Percentiles rank a stretch among this genome's conserved stretches.
These are phyloP conservation scores for Linyphia triangularis DNA, from an alignment of 2,888 invertebrate species.

Conservation along the genomic window DNA sequence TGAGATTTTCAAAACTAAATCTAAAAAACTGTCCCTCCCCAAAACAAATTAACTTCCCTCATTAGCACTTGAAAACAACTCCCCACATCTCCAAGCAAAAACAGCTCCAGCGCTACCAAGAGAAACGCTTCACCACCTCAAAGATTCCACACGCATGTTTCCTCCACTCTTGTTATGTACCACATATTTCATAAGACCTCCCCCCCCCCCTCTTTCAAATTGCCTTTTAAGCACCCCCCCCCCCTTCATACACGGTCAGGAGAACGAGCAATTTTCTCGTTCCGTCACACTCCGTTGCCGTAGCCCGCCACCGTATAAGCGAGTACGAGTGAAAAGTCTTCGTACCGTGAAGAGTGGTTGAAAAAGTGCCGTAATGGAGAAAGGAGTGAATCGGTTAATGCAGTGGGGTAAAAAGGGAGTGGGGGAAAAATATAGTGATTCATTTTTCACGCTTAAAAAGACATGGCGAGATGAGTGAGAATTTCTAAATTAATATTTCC, in stretches of 20 bases:
- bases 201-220: slow-evolving; percentile 53
- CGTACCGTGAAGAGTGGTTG: slow-evolving; percentile 16
- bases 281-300: slow-evolving; percentile 44
- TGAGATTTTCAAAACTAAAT: too few species aligned
- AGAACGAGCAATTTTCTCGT: slow-evolving; percentile 64
- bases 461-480: background rate
- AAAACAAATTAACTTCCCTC: background rate
- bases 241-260: background rate
- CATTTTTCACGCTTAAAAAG: slow-evolving; percentile 60
- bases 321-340: slow-evolving; percentile 39
- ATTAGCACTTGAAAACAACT: background rate
- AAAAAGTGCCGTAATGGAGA: slow-evolving; percentile 4
- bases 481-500: slow-evolving; percentile 67
- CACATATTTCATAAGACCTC: slow-evolving; percentile 33
- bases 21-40: too few species aligned
- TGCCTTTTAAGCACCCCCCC: slow-evolving; percentile 49
- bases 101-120: too few species aligned
- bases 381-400: background rate
- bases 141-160: background rate
- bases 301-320: slow-evolving; percentile 42
- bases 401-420: background rate
- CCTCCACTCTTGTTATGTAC: slow-evolving; percentile 49
- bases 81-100: too few species aligned
- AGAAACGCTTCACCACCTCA: slow-evolving; percentile 23
- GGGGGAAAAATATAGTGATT: slow-evolving; percentile 6